Base-by-base conservation (phyloP, 2,797 vertebrate species). In the Onychomys torridus region DNA sequence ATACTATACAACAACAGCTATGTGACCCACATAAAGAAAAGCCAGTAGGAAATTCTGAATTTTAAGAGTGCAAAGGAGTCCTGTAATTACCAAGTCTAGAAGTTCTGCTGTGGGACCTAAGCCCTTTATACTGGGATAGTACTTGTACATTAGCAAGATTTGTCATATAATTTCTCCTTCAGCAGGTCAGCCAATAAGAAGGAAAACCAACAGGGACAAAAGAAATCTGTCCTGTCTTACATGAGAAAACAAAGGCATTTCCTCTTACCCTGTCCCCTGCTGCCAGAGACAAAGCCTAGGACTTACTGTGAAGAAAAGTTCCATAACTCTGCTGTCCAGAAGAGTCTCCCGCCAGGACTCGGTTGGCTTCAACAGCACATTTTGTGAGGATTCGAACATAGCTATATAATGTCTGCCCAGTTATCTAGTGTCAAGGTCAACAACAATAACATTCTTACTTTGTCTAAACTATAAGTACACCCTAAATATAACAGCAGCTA, bases 321-420 rank as follows among this genome's bases (percentile, higher is more conserved):
- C 99, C 99, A 99, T 99, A 97, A 99, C 99, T 96, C 99, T 99
- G 97, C 99, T 99, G 99, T 99, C 99, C 98, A 99, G 99, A 98
- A 99, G 99, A 34, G 99, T 99, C 98, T 99, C 99, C 76, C 99
- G 99, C 99, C 99, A 99, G 98, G 99, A 98, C 98, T 99, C 99
- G 14, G 99, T 99, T 82, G 99, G 99, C 98, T 99, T 99, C 97
- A 99, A 98, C 98, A 99, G 99, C 99, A 99, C 99, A 98, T 99
- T 99, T 99, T 99, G 99, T 97, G 99, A 99, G 98, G 99, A 99
- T 99, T 99, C 99, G 89, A 99, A 99, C 99, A 99, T 99, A 98
- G 99, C 99, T 98, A 99, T 99, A 99, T 99, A 99, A 99, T 99
- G 99, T 99, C 99, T 99, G 98, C 99, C 99, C 98, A 99, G 99